These are phyloP conservation scores for Acrobasis repandana DNA, from an alignment of 2,888 invertebrate species.

Conservation along the genomic window DNA sequence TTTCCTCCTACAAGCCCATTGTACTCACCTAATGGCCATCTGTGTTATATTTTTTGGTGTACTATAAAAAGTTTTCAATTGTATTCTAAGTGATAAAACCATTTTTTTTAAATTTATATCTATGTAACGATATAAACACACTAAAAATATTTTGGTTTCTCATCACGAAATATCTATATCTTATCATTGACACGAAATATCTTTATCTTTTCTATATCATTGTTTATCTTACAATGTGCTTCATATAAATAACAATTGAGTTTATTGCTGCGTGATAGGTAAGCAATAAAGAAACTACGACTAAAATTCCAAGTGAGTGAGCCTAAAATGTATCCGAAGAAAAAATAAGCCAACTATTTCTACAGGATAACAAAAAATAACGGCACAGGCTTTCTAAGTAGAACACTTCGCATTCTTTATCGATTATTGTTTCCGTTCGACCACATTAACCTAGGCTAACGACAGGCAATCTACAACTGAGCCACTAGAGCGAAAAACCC, in stretches of 20 bases:
- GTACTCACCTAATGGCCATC: too few relatives aligned
- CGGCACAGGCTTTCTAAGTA: background rate
- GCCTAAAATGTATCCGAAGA: background rate
- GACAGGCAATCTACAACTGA: background rate
- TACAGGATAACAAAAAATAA: constrained; percentile 5
- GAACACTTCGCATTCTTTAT: background rate
- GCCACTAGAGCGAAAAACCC: background rate
- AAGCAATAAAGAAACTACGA: background rate
- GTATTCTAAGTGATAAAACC: too few relatives aligned
- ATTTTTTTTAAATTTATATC: too few relatives aligned
- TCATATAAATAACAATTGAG: background rate
- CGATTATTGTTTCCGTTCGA: constrained; percentile 11
- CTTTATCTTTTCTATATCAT: too few relatives aligned
- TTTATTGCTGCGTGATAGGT: background rate
- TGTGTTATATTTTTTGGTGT: too few relatives aligned
- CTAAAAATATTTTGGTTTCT: too few relatives aligned
- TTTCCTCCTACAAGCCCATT: too few relatives aligned
- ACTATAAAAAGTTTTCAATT: too few relatives aligned
- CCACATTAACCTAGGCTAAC: background rate
- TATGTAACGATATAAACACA: too few relatives aligned
- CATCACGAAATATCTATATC: too few relatives aligned
- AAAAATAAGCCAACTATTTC: background rate
- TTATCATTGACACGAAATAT: too few relatives aligned
- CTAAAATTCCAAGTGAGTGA: background rate
- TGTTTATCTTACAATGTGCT: background rate